Percentiles rank a stretch among this genome's conserved stretches.
Evolutionary conservation across 2,888 invertebrate species (phyloP).

Genomic region (Adelphocoris suturalis): DNA sequence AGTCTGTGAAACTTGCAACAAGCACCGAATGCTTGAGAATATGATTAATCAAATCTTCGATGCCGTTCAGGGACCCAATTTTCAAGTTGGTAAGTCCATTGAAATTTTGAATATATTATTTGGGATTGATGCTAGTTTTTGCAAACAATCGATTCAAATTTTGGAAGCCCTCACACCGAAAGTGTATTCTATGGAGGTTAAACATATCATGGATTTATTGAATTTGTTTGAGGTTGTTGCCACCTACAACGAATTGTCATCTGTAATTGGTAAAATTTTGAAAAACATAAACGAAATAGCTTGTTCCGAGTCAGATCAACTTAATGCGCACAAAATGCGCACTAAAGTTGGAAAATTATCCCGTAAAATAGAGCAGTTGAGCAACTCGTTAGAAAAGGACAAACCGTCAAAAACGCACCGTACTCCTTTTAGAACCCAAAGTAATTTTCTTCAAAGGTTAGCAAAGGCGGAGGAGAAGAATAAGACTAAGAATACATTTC

Average conservation of each 20-base stretch:
- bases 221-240: conserved; percentile 13
- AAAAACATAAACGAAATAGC: conserved; percentile 36
- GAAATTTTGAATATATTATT: conserved; percentile 31
- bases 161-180: conserved; percentile 20
- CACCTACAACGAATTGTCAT: neutral
- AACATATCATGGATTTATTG: conserved; percentile 36
- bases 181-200: conserved; percentile 41
- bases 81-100: conserved; percentile 27
- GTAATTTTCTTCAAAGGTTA: conserved; percentile 62
- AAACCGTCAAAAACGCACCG: conserved; percentile 26
- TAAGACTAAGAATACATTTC: conserved; percentile 46
- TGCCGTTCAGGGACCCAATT: neutral
- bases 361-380: conserved; percentile 52
- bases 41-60: conserved; percentile 37
- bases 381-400: conserved; percentile 19
- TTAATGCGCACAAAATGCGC: conserved; percentile 44
- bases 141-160: neutral
- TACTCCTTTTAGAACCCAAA: conserved; percentile 54
- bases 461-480: conserved; percentile 66
- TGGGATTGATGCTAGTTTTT: neutral
- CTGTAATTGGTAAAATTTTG: conserved; percentile 6
- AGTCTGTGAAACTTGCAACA: conserved; percentile 10
- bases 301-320: neutral
- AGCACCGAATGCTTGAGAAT: neutral
- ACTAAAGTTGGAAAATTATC: conserved; percentile 40